phyloP scores from a whole-genome alignment of 2,888 invertebrate species.

The Pterobdella sp. region DNA sequence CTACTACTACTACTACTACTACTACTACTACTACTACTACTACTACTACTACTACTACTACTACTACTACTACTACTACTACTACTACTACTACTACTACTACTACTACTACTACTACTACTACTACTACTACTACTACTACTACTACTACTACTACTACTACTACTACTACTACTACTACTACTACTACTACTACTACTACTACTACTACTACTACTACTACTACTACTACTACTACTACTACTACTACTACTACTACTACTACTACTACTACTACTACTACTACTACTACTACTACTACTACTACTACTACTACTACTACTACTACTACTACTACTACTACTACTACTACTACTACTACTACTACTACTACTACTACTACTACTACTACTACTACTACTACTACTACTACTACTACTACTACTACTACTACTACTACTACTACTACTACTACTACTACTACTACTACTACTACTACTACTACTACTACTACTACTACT shows the following conservation, averaged over 20 bases:
- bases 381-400: not conserved
- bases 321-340: not conserved
- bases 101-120: not conserved
- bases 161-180: not conserved
- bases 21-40: not conserved
- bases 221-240: not conserved
- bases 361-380: not conserved
- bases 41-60: not conserved
- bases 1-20: not conserved
- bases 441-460: slow-evolving; percentile 3
- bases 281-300: not conserved
- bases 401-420: slow-evolving; percentile 2
- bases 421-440: not conserved
- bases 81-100: not conserved
- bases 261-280: not conserved
- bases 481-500: slow-evolving; percentile 3
- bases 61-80: not conserved
- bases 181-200: slow-evolving; percentile 12
- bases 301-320: not conserved
- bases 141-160: not conserved
- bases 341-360: not conserved
- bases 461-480: slow-evolving; percentile 2
- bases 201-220: not conserved
- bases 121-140: not conserved
- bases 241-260: not conserved